Evolutionary conservation across 2,797 vertebrate species (phyloP), one percentile per base, ranked within the genome.

Genomic region (Danio aesculapii): DNA sequence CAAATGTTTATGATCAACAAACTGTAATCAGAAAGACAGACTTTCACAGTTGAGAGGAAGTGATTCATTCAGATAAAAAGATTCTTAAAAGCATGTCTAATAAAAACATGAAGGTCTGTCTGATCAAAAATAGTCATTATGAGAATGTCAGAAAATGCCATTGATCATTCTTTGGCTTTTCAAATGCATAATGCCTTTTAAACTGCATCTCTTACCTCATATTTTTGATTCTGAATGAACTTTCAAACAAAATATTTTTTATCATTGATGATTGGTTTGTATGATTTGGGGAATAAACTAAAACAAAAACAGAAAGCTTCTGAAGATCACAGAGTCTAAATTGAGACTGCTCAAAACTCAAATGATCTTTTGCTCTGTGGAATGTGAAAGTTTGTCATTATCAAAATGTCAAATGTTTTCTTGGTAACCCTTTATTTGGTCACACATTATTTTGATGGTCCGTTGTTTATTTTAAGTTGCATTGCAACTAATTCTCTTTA

Each of bases 1-100:
- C 59, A 67, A 86, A 77, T 75, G 69, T 89, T 88, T 87, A 84
- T 89, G 86, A 90, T 88, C 83, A 90, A 83, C 74, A 49, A 87
- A 88, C 86, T 43, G 87, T 84, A 87, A 85, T 88, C 85, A 79
- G 67, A 75, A 47, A 43, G 21, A 52, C 43, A 58, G 50, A 13
- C 74, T 3, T 53, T 62, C 53, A 2, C 14, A 13, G 14, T 11
- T 49, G n/a, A 47, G 43, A 77, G 53, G 13, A 73, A 73, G 74
- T 57, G 75, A 47, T 52, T 77, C 63, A 67, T 77, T 55, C 49
- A 50, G 50, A 63, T n/a, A 72, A n/a, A 66, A 21, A 53, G 4
- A 55, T 66, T 66, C 17, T 55, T 66, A 47, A 19, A 72, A 53
- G 59, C 53, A 21, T 59, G 53, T 77, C 16, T 41, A 30, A 21